A percentile compares a stretch with the other conserved stretches of the same genome.
These are phyloP conservation scores for Ceuthmochares aereus DNA, from an alignment of 2,113 vertebrate species.

Conservation along the genomic window DNA sequence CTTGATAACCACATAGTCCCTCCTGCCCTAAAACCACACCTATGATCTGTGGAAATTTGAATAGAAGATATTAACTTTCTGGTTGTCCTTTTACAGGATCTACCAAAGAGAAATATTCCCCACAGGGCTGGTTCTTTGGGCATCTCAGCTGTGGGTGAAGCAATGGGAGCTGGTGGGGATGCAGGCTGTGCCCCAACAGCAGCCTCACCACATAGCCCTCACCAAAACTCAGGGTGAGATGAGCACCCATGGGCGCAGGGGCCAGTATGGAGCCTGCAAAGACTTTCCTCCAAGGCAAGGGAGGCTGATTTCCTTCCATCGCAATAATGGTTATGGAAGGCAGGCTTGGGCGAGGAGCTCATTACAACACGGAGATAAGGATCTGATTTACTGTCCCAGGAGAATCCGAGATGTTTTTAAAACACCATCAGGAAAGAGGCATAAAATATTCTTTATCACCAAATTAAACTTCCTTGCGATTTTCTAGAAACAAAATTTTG, in stretches of 20 bases:
- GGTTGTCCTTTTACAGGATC: no score
- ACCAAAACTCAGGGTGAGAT: rapidly evolving
- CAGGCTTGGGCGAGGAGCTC: neutral
- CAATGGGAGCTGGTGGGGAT: neutral
- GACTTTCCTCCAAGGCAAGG: neutral
- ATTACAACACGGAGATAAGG: neutral
- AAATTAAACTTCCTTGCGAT: neutral
- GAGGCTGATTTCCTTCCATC: rapidly evolving
- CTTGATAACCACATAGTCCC: neutral
- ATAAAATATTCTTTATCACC: neutral
- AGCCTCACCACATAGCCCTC: rapidly evolving
- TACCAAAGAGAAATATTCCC: no score
- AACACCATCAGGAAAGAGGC: neutral
- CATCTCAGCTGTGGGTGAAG: neutral
- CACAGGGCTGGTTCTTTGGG: no score
- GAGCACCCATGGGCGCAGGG: rapidly evolving
- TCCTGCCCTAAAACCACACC: neutral
- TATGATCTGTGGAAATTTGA: neutral
- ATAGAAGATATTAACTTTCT: no score
- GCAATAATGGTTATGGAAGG: rapidly evolving
- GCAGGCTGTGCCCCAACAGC: neutral
- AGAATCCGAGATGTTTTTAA: neutral
- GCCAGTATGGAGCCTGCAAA: neutral
- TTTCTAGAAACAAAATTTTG: neutral
- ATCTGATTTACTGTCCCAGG: neutral